Conservation (phyloP, 2,888 invertebrate species). For the Eupelmus urozonus region DNA sequence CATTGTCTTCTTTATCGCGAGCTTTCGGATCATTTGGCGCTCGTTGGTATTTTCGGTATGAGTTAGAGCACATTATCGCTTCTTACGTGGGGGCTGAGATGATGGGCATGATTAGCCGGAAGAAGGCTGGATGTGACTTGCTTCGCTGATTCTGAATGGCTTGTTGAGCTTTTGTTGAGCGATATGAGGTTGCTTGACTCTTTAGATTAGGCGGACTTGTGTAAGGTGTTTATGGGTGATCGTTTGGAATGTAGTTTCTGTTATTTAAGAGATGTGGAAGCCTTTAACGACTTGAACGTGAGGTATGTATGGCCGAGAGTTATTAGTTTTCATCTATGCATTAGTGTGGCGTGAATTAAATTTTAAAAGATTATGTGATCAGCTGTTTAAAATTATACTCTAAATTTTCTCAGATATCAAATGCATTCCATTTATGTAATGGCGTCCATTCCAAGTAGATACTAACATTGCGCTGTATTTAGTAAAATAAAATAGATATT, state of each 20-base stretch:
- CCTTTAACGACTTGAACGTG: neutral
- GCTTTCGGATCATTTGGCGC: conserved; percentile 33
- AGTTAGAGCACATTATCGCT: conserved; percentile 25
- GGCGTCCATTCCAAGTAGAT: no score
- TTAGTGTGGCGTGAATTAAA: no score
- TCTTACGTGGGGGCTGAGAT: conserved; percentile 3
- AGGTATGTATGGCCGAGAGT: no score
- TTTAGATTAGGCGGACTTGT: conserved; percentile 1
- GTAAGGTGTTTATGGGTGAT: conserved; percentile 3
- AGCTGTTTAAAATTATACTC: no score
- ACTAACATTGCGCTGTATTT: no score
- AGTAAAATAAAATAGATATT: no score
- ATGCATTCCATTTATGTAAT: no score
- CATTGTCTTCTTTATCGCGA: conserved; percentile 26
- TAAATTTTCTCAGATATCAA: no score
- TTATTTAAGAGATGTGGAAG: no score
- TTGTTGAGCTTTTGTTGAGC: neutral
- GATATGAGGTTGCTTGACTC: conserved; percentile 26
- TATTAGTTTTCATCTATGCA: neutral
- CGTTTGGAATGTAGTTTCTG: neutral
- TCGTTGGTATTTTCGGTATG: neutral
- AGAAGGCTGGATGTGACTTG: conserved; percentile 5
- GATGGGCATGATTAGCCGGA: conserved; percentile 9
- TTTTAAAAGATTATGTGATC: no score
- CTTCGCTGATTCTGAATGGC: conserved; percentile 9